These are phyloP conservation scores for Sebastes vulpes DNA, from an alignment of 2,797 vertebrate genomes.

Conservation along the genomic window DNA sequence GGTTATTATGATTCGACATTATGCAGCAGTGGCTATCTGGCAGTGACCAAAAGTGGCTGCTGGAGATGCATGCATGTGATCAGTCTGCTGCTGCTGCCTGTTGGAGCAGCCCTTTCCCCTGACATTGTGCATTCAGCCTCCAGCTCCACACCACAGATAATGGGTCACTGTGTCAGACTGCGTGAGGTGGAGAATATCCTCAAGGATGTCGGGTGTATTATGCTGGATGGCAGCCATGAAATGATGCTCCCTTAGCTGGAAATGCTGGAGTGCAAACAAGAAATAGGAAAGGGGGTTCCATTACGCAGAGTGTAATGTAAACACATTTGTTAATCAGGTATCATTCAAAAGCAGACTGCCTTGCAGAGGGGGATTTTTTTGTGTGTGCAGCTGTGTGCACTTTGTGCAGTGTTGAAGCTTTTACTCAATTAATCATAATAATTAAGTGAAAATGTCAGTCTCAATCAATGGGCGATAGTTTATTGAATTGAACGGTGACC, in stretches of 20 bases:
- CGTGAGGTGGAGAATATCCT: constrained; percentile 64
- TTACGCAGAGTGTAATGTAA: constrained; percentile 39
- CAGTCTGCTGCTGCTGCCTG: constrained; percentile 53
- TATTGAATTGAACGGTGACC: constrained; percentile 16
- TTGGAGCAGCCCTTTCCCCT: constrained; percentile 63
- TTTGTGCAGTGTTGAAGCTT: constrained; percentile 3
- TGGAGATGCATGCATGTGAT: constrained; percentile 57
- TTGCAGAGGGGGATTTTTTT: not conserved
- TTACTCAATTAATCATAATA: constrained; percentile 6
- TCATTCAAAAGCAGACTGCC: constrained; percentile 13
- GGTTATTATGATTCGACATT: constrained; percentile 53
- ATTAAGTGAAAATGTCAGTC: constrained; percentile 9
- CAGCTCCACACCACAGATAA: constrained; percentile 76
- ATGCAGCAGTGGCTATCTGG: constrained; percentile 72
- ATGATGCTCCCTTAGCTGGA: constrained; percentile 12
- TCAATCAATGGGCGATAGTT: constrained; percentile 8
- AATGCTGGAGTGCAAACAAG: not conserved
- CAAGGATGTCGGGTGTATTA: constrained; percentile 60
- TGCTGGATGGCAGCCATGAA: constrained; percentile 51
- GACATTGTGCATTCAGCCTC: constrained; percentile 72
- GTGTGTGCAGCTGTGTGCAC: not conserved
- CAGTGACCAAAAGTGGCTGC: constrained; percentile 60
- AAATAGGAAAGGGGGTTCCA: constrained; percentile 19
- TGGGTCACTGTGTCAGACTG: constrained; percentile 86
- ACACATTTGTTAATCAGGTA: constrained; percentile 25